Evolutionary conservation across 2,113 vertebrate species (phyloP).

Genomic region (Myodes glareolus): DNA sequence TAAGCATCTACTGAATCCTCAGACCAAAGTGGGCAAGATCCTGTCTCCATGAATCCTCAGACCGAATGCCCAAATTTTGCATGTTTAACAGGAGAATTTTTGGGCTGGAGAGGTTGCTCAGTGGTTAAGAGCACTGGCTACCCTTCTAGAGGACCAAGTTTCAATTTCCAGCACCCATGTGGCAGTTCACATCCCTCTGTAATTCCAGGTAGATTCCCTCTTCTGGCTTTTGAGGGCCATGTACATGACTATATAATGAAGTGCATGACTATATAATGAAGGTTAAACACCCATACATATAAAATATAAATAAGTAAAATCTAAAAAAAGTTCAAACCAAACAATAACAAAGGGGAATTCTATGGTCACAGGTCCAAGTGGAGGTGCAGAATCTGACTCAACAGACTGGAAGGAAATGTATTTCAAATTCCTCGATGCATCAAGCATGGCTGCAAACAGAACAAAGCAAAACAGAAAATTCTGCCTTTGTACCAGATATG

Average conservation of each 20-base stretch:
- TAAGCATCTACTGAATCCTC: too few relatives aligned
- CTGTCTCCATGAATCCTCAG: too few relatives aligned
- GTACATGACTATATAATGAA: not conserved
- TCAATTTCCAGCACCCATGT: not conserved
- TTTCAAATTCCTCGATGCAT: not conserved
- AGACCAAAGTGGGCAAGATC: too few relatives aligned
- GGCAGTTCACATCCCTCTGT: not conserved
- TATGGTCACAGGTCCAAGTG: not conserved
- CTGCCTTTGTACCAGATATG: not conserved
- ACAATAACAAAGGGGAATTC: not conserved
- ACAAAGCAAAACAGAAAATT: not conserved
- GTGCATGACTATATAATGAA: not conserved
- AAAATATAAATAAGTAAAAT: not conserved
- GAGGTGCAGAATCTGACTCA: not conserved
- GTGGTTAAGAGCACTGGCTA: not conserved
- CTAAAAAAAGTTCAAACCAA: not conserved
- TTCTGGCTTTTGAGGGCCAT: not conserved
- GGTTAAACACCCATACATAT: not conserved
- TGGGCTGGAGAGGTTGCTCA: not conserved
- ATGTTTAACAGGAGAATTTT: not conserved
- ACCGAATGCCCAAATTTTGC: not conserved
- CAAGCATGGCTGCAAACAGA: not conserved
- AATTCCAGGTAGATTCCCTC: not conserved
- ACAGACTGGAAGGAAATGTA: not conserved
- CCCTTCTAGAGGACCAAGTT: not conserved